Evolutionary conservation across 2,797 vertebrate species (phyloP), one percentile per base, ranked within the genome.

Genomic region (Pagetopsis macropterus): DNA sequence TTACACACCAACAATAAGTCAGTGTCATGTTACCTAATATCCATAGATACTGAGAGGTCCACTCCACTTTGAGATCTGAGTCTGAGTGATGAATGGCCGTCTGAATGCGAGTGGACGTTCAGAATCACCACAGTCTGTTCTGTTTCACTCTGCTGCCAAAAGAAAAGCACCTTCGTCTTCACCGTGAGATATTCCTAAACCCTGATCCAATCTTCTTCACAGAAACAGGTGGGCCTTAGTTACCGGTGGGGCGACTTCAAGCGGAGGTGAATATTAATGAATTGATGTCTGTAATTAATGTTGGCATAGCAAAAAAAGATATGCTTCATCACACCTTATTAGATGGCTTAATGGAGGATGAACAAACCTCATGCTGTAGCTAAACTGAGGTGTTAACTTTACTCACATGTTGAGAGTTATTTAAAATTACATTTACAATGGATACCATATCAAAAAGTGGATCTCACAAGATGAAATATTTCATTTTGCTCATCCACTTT

Each of bases 61-160:
- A 77, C 63, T 55, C 37, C 61, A 67, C 45, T 71, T 46, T 55
- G 41, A 52, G 54, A 69, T 75, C 23, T 48, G 65, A 72, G 68
- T 79, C 72, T 19, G 60, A 51, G 62, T 91, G 93, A 94, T 88
- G 75, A 92, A 94, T 90, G 88, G 79, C 43, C 10, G 5, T 67
- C 77, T 72, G 71, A 87, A 93, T 88, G 66, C 84, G 72, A 46
- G 43, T 64, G 68, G 92, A 93, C 83, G 2, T 83, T 64, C 57
- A 65, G 59, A 61, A 93, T 93, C 84, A 88, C 81, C 78, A 73
- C 90, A 87, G 89, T 87, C 90, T 94, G 94, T 87, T 92, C 85
- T 52, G 60, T 74, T 79, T 82, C 68, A 67, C 68, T 31, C 45
- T 9, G 43, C 63, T 87, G 91, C 90, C 92, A 90, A 85, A 85